Evolutionary conservation across 2,797 vertebrate genomes (phyloP).

Genomic region (Falco berigora): DNA sequence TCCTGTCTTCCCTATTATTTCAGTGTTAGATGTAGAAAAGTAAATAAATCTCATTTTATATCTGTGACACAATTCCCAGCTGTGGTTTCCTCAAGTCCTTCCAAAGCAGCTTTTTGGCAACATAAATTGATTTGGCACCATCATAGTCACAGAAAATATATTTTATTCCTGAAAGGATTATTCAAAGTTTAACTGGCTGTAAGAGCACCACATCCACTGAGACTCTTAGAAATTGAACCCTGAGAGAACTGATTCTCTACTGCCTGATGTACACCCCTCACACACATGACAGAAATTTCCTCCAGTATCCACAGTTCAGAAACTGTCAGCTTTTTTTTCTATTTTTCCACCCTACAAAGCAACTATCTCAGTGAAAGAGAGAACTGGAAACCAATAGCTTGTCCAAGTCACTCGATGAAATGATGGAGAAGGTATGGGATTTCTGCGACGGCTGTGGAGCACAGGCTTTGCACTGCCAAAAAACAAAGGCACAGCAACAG

Average conservation of each 20-base stretch:
- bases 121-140: conserved; percentile 51
- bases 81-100: conserved; percentile 58
- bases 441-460: background rate
- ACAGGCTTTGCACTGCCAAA: background rate
- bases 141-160: conserved; percentile 56
- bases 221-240: background rate
- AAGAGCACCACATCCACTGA: background rate
- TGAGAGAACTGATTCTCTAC: background rate
- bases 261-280: background rate
- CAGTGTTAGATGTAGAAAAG: conserved; percentile 31
- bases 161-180: conserved; percentile 63
- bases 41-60: conserved; percentile 63
- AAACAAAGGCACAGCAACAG: background rate
- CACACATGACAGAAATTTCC: background rate
- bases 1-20: conserved; percentile 48
- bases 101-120: conserved; percentile 58
- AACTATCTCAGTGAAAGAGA: background rate
- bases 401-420: background rate
- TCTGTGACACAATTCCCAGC: conserved; percentile 64
- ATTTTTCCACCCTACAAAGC: background rate
- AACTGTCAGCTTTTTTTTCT: background rate
- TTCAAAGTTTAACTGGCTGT: conserved; percentile 51
- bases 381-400: background rate
- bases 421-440: background rate
- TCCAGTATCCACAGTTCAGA: background rate